Evolutionary conservation across 2,888 invertebrate genomes (phyloP).

Genomic region (Melolontha melolontha): DNA sequence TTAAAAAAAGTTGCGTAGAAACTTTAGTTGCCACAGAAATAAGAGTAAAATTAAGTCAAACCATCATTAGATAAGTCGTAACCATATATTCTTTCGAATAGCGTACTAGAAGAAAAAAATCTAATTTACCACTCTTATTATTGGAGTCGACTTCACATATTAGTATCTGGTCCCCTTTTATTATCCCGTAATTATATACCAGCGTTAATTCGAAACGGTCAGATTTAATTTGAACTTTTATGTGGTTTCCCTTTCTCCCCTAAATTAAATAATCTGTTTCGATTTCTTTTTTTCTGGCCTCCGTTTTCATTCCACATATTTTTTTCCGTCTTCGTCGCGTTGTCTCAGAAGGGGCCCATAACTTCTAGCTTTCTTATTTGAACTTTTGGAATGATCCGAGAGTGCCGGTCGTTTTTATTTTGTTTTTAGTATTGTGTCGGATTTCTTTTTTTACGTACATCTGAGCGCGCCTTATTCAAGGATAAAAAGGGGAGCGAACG

Average conservation of each 20-base stretch:
- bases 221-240: slow-evolving; percentile 39
- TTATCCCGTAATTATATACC: slow-evolving; percentile 33
- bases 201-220: slow-evolving; percentile 36
- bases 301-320: slow-evolving; percentile 1
- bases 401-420: slow-evolving; percentile 33
- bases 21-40: too few relatives aligned
- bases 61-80: not conserved
- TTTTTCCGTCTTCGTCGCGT: not conserved
- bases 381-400: slow-evolving; percentile 18
- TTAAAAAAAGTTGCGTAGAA: too few relatives aligned
- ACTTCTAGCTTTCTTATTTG: slow-evolving; percentile 34
- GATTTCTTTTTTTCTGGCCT: slow-evolving; percentile 17
- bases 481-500: not conserved
- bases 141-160: slow-evolving; percentile 31
- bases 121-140: slow-evolving; percentile 33
- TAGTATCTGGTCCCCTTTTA: slow-evolving; percentile 37
- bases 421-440: slow-evolving; percentile 17
- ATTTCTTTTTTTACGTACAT: not conserved
- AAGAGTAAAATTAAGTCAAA: too few relatives aligned
- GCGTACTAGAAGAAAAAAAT: slow-evolving; percentile 13
- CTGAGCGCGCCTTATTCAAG: not conserved
- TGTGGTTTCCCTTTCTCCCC: slow-evolving; percentile 35
- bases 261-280: slow-evolving; percentile 39
- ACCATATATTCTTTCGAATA: slow-evolving; percentile 11
- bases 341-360: not conserved